Evolutionary conservation across 2,797 vertebrate genomes (phyloP).

Genomic region (Pogonophryne albipinna): DNA sequence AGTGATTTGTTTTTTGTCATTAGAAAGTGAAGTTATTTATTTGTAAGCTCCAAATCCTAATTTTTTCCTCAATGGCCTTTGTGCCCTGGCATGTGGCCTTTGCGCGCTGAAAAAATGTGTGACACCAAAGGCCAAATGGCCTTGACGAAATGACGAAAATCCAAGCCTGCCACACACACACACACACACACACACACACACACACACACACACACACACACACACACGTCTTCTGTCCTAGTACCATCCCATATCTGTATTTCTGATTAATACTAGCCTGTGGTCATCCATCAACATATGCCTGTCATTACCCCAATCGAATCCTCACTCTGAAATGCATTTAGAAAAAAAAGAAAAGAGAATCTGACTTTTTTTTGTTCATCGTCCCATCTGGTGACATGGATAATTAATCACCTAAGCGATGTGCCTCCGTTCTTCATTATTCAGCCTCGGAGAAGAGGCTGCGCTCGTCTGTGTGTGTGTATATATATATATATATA

Average conservation of each 20-base stretch:
- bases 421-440: conserved; percentile 80
- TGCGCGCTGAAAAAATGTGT: no score
- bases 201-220: neutral
- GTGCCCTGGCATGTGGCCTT: no score
- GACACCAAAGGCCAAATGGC: no score
- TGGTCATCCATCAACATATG: conserved; percentile 85
- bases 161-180: no score
- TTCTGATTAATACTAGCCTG: conserved; percentile 82
- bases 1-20: no score
- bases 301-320: conserved; percentile 82
- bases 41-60: no score
- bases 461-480: conserved; percentile 16
- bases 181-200: neutral
- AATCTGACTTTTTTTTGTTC: conserved; percentile 61
- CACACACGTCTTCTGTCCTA: conserved; percentile 35
- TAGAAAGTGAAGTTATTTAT: no score
- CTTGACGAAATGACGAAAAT: no score
- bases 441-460: conserved; percentile 78
- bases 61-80: no score
- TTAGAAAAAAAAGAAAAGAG: conserved; percentile 65
- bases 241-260: conserved; percentile 74
- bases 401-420: conserved; percentile 85
- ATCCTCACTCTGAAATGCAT: conserved; percentile 79
- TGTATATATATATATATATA: no score
- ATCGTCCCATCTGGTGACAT: conserved; percentile 82